These are phyloP conservation scores for Pheosia tremula DNA, from an alignment of 2,888 invertebrate species.

Conservation along the genomic window DNA sequence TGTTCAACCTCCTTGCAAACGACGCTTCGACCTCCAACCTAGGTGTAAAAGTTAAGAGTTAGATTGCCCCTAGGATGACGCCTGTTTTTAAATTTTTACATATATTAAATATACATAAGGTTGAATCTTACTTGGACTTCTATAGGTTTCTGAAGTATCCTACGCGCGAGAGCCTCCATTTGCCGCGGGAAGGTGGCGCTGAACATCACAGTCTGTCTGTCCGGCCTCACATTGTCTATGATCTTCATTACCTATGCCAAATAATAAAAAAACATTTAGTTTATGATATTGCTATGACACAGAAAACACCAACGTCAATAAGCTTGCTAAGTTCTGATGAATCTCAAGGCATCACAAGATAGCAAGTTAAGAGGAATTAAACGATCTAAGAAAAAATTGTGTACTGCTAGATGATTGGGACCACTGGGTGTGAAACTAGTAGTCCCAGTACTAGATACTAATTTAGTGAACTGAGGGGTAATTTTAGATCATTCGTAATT, in stretches of 20 bases:
- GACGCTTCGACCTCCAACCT: slow-evolving; percentile 97
- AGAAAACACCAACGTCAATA: too few relatives aligned
- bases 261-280: slow-evolving; percentile 10
- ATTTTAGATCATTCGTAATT: too few relatives aligned
- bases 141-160: slow-evolving; percentile 96
- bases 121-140: slow-evolving; percentile 90
- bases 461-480: too few relatives aligned
- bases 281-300: too few relatives aligned
- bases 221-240: slow-evolving; percentile 98
- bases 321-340: too few relatives aligned
- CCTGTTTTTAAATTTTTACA: not conserved
- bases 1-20: slow-evolving; percentile 99
- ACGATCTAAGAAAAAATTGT: too few relatives aligned
- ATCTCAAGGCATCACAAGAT: too few relatives aligned
- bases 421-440: too few relatives aligned
- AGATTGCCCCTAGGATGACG: not conserved
- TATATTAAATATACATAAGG: not conserved
- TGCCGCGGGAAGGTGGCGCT: slow-evolving; percentile 99
- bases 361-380: too few relatives aligned
- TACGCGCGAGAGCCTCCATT: slow-evolving; percentile 98
- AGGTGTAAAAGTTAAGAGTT: not conserved
- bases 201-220: slow-evolving; percentile 99
- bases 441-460: too few relatives aligned
- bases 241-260: slow-evolving; percentile 94
- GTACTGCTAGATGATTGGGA: too few relatives aligned